Percentiles rank a stretch among this genome's conserved stretches.
These are phyloP conservation scores for Beroe forskalii DNA, from an alignment of 37 sponge, comb jelly and placozoan genomes.

Conservation along the genomic window DNA sequence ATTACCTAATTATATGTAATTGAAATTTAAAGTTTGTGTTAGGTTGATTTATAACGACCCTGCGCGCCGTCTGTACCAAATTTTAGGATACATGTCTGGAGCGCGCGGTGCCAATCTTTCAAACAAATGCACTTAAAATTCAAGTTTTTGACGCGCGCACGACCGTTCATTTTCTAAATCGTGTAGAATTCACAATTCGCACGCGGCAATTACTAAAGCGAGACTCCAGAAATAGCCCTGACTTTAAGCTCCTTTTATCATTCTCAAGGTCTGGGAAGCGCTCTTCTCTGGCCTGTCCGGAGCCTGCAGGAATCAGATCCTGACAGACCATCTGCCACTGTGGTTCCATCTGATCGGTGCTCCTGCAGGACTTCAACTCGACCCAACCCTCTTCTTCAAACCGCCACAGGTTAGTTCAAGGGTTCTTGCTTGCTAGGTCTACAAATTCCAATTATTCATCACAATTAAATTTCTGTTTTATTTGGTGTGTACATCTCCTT, in stretches of 20 bases:
- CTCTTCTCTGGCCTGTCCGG: constrained; percentile 1
- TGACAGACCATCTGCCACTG: constrained; percentile 23
- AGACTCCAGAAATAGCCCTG: not conserved
- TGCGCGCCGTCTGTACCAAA: too few species aligned
- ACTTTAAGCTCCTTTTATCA: not conserved
- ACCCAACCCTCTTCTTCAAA: constrained; percentile 26
- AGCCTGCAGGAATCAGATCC: not conserved
- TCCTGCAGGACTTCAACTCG: constrained; percentile 7
- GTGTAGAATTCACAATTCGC: constrained; percentile 9
- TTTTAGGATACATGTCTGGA: not conserved
- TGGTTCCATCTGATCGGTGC: constrained; percentile 40
- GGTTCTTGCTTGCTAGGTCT: too few species aligned
- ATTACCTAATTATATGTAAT: too few species aligned
- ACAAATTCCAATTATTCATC: too few species aligned
- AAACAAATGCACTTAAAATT: not conserved
- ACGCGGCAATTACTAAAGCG: not conserved
- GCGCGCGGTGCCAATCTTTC: not conserved
- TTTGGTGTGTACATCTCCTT: too few species aligned
- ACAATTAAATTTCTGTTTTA: too few species aligned
- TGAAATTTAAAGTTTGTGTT: too few species aligned
- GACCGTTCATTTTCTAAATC: not conserved
- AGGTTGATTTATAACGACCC: too few species aligned
- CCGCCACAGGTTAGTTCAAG: constrained; percentile 1
- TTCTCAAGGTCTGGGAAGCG: constrained; percentile 35
- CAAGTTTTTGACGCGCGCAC: constrained; percentile 32